Conservation (phyloP, 64 coral and sea anemone genomes). For the Dendrophyllia cribrosa region DNA sequence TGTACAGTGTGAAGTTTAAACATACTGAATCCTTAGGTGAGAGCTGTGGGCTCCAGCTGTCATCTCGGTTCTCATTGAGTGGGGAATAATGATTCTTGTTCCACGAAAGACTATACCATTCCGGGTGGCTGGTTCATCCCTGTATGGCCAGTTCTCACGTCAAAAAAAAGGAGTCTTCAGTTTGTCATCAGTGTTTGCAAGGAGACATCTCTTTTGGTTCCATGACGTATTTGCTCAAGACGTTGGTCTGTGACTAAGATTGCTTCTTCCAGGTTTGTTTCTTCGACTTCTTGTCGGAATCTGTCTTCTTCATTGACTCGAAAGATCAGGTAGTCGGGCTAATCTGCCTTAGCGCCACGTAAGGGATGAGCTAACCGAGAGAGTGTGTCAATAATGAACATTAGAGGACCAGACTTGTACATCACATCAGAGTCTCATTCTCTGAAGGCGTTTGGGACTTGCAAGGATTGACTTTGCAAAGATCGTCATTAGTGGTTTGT, state of each 20-base stretch:
- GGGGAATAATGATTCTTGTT: slow-evolving; percentile 52
- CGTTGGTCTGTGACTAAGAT: background rate
- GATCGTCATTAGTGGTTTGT: slow-evolving; percentile 45
- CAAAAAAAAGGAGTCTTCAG: background rate
- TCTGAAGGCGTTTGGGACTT: slow-evolving; percentile 37
- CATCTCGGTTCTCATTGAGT: slow-evolving; percentile 47
- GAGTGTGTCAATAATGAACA: slow-evolving; percentile 34
- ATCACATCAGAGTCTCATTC: slow-evolving; percentile 31
- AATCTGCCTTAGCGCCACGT: background rate
- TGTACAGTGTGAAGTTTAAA: too few species aligned
- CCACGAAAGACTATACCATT: slow-evolving; percentile 5
- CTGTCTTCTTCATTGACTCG: background rate
- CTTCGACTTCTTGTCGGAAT: background rate
- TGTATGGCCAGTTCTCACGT: slow-evolving; percentile 33
- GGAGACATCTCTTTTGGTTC: background rate
- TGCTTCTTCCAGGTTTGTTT: background rate
- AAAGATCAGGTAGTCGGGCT: background rate
- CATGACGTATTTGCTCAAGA: background rate
- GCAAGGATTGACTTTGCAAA: slow-evolving; percentile 6
- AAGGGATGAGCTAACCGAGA: background rate
- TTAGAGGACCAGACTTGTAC: slow-evolving; percentile 43
- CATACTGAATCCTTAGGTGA: slow-evolving; percentile 64
- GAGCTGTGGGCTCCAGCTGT: slow-evolving; percentile 58
- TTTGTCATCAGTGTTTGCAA: slow-evolving; percentile 26
- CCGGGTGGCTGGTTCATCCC: slow-evolving; percentile 35